These are phyloP conservation scores for Tillus elongatus DNA, from an alignment of 2,888 invertebrate genomes.

Conservation along the genomic window DNA sequence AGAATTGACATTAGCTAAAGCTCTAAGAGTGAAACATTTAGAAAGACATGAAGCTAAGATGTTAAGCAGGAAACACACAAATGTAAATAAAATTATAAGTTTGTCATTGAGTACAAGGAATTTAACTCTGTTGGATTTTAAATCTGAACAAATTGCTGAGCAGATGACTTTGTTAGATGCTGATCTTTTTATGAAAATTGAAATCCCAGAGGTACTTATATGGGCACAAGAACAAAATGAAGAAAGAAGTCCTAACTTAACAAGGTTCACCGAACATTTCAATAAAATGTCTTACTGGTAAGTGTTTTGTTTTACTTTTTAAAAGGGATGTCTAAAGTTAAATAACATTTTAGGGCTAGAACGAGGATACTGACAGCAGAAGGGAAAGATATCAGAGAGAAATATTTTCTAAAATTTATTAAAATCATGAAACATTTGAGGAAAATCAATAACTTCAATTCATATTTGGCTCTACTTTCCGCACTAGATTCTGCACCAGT, in stretches of 20 bases:
- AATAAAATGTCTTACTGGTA: conserved; percentile 98
- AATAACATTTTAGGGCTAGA: conserved; percentile 57
- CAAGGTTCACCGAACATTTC: conserved; percentile 96
- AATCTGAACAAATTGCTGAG: conserved; percentile 90
- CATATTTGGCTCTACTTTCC: conserved; percentile 90
- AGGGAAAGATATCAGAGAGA: conserved; percentile 83
- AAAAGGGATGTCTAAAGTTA: not conserved
- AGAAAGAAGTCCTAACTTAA: conserved; percentile 92
- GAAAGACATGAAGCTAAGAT: conserved; percentile 58
- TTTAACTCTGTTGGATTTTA: conserved; percentile 77
- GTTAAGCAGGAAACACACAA: conserved; percentile 21
- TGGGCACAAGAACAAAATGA: conserved; percentile 98
- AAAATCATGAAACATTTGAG: conserved; percentile 97
- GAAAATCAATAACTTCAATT: conserved; percentile 97
- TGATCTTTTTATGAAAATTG: conserved; percentile 89
- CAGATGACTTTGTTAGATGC: conserved; percentile 97
- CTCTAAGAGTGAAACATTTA: conserved; percentile 79
- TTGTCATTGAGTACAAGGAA: conserved; percentile 37
- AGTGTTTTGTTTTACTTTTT: conserved; percentile 20
- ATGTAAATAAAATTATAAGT: conserved; percentile 18
- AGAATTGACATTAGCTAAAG: conserved; percentile 84
- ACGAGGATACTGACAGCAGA: conserved; percentile 90
- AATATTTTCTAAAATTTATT: conserved; percentile 88
- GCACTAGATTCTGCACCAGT: conserved; percentile 95
- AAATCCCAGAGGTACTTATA: conserved; percentile 92